Percentiles rank a stretch among this genome's conserved stretches.
Evolutionary conservation across 2,113 vertebrate genomes (phyloP).

Genomic region (Callionymus lyra): DNA sequence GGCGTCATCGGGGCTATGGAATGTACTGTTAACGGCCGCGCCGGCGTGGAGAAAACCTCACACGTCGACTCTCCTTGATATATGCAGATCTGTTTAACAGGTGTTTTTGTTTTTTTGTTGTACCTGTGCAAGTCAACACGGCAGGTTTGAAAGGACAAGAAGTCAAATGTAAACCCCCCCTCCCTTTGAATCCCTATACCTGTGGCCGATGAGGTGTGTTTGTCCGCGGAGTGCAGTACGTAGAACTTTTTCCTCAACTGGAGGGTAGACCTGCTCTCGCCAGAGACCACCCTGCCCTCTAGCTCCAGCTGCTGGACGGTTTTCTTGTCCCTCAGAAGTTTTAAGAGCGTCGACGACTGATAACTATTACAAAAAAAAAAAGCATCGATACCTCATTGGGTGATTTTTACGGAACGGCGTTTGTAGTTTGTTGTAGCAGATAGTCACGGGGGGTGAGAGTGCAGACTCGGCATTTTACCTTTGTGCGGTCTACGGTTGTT

Average conservation of each 20-base stretch:
- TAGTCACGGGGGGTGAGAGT: constrained; percentile 56
- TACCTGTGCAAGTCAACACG: constrained; percentile 95
- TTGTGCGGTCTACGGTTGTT: constrained; percentile 44
- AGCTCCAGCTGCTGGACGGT: constrained; percentile 37
- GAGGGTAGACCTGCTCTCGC: constrained; percentile 10
- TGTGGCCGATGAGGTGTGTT: constrained; percentile 77
- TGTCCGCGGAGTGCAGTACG: constrained; percentile 59
- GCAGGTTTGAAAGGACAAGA: constrained; percentile 97
- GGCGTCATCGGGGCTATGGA: constrained; percentile 42
- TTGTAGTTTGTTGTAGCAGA: constrained; percentile 58
- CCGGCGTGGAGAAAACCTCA: constrained; percentile 47
- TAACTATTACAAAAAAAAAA: constrained; percentile 37
- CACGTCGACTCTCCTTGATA: constrained; percentile 84
- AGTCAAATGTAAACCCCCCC: constrained; percentile 56
- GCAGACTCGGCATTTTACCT: constrained; percentile 45
- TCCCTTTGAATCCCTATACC: constrained; percentile 14
- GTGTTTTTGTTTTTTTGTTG: constrained; percentile 75
- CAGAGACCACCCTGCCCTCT: neutral
- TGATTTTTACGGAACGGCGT: constrained; percentile 40
- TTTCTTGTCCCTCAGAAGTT: too few species aligned
- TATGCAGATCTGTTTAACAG: constrained; percentile 99
- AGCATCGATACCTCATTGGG: constrained; percentile 57
- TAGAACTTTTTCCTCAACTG: constrained; percentile 17
- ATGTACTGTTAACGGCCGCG: constrained; percentile 46
- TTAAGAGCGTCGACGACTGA: too few species aligned